Base-by-base conservation (phyloP, 2,113 vertebrate species). In the Saguinus midas region DNA sequence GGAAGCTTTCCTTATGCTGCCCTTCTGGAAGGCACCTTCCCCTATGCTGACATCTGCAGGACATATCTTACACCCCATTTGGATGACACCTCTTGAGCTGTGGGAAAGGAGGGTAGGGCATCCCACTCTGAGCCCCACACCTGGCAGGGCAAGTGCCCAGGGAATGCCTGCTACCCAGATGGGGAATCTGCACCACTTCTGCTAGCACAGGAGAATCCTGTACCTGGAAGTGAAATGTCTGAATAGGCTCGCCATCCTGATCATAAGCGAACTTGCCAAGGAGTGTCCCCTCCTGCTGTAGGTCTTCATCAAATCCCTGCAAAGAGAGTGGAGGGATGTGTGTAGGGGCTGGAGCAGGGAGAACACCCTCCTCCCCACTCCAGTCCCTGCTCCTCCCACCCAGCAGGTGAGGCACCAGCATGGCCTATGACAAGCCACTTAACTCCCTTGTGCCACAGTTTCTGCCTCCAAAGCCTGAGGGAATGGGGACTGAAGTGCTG, bases 181-280 rank as follows among this genome's bases (percentile, higher is more conserved):
- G 52, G 64, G 32, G 14, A 58, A 1, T n/a, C 8, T 23, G 13
- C 1, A 16, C 40, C 18, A 8, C 57, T 8, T 40, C 52, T 3
- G 12, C 17, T 1, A 3, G 57, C 35, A 16, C 1, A 4, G 21
- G 70, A 40, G 27, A 43, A 2, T 10, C 5, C 66, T 97, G 97
- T 96, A 99, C 99, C 97, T 98, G 97, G 17, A 99, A 98, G 55
- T 98, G 91, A 95, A 99, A 99, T 0, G 99, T 99, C 97, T 99
- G 99, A 14, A 99, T 99, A 14, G 99, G 98, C 12, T 99, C 98
- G 0, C 99, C 99, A 0, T 99, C 94, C 1, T 99, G 98, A 90
- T 99, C 86, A 0, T 99, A 99, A 3, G 97, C 99, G 97, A 99
- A 99, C 0, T 97, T 98, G 57, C 99, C 99, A 0, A 99, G 98